A percentile compares a stretch with the other conserved stretches of the same genome.
phyloP scores from a whole-genome alignment of 30 jellyfish, hydroid and myxozoan species.

The Aurelia coerulea region DNA sequence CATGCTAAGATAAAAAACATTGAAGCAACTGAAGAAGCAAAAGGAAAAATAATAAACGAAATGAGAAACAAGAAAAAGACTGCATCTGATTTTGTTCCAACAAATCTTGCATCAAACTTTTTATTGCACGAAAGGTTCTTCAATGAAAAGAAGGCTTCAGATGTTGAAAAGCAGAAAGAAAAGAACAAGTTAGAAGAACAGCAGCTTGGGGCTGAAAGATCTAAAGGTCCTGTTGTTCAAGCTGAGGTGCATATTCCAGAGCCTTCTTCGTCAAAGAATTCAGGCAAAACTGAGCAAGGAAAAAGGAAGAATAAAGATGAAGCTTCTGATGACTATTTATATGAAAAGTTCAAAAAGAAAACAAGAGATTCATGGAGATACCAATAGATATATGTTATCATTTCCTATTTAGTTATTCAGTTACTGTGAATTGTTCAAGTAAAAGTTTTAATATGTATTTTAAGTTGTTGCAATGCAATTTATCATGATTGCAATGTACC shows the following conservation, averaged over 20 bases:
- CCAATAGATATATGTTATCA: slow-evolving; percentile 16
- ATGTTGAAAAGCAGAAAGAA: slow-evolving; percentile 83
- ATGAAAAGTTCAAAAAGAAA: slow-evolving; percentile 86
- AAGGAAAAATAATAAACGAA: slow-evolving; percentile 82
- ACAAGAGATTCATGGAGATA: slow-evolving; percentile 92
- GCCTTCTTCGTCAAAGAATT: neutral
- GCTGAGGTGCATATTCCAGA: slow-evolving; percentile 44
- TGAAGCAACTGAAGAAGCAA: slow-evolving; percentile 98
- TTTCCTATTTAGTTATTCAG: no score
- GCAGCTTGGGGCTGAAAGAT: slow-evolving; percentile 26
- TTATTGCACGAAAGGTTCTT: slow-evolving; percentile 91
- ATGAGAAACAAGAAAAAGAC: slow-evolving; percentile 67
- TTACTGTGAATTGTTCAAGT: no score
- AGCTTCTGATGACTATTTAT: slow-evolving; percentile 93
- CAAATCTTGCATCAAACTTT: slow-evolving; percentile 95
- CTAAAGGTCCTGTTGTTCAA: slow-evolving; percentile 92
- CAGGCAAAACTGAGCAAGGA: slow-evolving; percentile 22
- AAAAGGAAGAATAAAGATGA: slow-evolving; percentile 53
- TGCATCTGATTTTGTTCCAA: slow-evolving; percentile 97
- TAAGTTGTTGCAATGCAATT: no score
- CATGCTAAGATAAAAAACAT: slow-evolving; percentile 93
- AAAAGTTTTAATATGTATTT: no score
- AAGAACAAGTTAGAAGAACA: slow-evolving; percentile 51
- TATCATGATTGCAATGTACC: no score
- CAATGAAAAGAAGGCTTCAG: slow-evolving; percentile 87